Conservation (phyloP, 1,140 invertebrate genomes). For the Apis cerana region DNA sequence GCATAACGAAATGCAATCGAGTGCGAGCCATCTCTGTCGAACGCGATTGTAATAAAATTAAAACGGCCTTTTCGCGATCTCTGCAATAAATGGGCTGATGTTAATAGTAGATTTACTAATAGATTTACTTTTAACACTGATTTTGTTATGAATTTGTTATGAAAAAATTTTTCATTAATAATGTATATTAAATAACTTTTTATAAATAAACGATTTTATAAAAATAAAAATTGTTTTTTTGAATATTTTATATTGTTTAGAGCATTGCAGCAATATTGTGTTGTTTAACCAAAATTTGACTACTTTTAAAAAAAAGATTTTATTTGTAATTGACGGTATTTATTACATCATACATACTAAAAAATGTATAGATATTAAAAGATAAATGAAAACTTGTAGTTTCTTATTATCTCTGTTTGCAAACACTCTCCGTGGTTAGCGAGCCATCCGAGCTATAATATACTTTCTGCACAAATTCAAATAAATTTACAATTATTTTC, state of each 20-base stretch:
- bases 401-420: conserved; percentile 42
- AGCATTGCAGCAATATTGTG: neutral
- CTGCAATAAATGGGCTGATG: neutral
- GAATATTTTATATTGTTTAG: too few relatives aligned
- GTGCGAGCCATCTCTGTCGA: conserved; percentile 20
- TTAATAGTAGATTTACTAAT: too few relatives aligned
- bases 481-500: neutral
- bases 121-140: neutral
- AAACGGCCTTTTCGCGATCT: neutral
- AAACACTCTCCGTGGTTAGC: conserved; percentile 48
- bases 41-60: conserved; percentile 35
- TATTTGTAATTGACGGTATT: neutral
- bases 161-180: neutral
- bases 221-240: too few relatives aligned
- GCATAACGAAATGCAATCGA: conserved; percentile 41
- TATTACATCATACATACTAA: conserved; percentile 29
- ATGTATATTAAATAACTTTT: neutral
- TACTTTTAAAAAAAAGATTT: neutral
- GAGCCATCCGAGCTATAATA: conserved; percentile 62
- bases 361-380: conserved; percentile 8
- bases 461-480: conserved; percentile 40
- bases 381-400: conserved; percentile 19
- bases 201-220: too few relatives aligned
- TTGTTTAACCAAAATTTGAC: too few relatives aligned
- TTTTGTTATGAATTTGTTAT: neutral